Conservation (phyloP, 2,797 vertebrate species). For the Micromesistius poutassou region DNA sequence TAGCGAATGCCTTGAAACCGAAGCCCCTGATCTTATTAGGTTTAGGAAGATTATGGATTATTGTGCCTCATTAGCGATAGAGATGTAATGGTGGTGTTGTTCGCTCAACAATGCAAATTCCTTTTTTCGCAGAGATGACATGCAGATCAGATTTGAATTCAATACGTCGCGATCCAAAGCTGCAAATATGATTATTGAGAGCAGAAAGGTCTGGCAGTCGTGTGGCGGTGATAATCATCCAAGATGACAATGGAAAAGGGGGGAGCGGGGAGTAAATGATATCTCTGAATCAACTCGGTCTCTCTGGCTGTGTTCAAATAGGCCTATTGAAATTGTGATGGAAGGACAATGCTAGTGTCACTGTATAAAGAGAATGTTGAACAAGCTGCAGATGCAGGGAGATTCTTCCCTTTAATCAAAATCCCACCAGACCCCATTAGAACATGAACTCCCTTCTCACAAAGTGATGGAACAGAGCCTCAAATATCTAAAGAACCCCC, state of each 20-base stretch:
- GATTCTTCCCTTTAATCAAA: slow-evolving; percentile 33
- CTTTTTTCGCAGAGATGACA: slow-evolving; percentile 20
- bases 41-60: slow-evolving; percentile 24
- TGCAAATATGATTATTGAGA: slow-evolving; percentile 48
- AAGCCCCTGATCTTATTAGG: slow-evolving; percentile 17
- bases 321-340: slow-evolving; percentile 37
- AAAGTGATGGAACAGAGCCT: slow-evolving; percentile 57
- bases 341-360: slow-evolving; percentile 59
- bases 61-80: slow-evolving; percentile 17
- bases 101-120: slow-evolving; percentile 22
- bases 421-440: slow-evolving; percentile 70
- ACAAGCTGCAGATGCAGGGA: slow-evolving; percentile 55
- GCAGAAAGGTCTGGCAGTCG: slow-evolving; percentile 46
- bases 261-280: slow-evolving; percentile 17
- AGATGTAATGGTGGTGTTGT: neutral
- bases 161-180: slow-evolving; percentile 39
- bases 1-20: slow-evolving; percentile 30
- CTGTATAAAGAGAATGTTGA: slow-evolving; percentile 44
- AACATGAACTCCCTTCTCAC: slow-evolving; percentile 25
- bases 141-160: slow-evolving; percentile 30
- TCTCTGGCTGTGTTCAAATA: slow-evolving; percentile 47
- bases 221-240: slow-evolving; percentile 39
- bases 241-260: slow-evolving; percentile 41
- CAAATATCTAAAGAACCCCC: slow-evolving; percentile 44
- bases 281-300: slow-evolving; percentile 33